A percentile compares a stretch with the other conserved stretches of the same genome.
Evolutionary conservation across 1,140 invertebrate genomes (phyloP).

Genomic region (Augochlora pura): DNA sequence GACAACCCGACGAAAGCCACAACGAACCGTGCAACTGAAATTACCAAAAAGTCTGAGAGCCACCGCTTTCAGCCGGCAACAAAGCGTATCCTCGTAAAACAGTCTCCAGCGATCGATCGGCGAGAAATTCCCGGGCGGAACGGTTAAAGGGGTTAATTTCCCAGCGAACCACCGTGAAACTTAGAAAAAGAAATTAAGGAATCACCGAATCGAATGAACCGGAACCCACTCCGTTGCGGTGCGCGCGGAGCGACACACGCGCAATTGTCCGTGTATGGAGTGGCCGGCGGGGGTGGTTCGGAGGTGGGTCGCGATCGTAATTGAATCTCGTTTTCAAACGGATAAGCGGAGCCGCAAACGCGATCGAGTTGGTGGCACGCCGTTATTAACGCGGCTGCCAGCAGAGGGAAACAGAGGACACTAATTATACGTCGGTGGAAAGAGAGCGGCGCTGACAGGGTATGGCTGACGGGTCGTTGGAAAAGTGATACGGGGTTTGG

Average conservation of each 20-base stretch:
- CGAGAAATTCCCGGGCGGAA: no score
- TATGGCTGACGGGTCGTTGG: constrained; percentile 33
- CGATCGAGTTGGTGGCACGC: constrained; percentile 51
- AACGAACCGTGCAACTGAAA: no score
- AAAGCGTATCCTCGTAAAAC: no score
- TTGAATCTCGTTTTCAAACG: constrained; percentile 69
- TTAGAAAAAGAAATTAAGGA: not conserved
- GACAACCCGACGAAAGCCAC: no score
- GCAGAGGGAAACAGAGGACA: constrained; percentile 64
- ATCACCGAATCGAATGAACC: not conserved
- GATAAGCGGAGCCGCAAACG: constrained; percentile 68
- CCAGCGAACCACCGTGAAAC: not conserved
- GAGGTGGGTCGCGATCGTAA: constrained; percentile 62
- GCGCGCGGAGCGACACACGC: constrained; percentile 2
- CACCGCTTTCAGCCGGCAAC: no score
- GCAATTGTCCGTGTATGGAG: no score
- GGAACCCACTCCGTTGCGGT: not conserved
- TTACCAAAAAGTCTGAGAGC: no score
- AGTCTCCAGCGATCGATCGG: no score
- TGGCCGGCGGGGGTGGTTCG: not conserved
- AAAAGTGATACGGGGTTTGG: constrained; percentile 30
- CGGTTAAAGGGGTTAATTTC: no score
- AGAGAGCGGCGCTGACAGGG: constrained; percentile 24
- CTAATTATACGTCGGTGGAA: constrained; percentile 68
- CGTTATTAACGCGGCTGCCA: constrained; percentile 65